phyloP scores from a whole-genome alignment of 2,797 vertebrate genomes.

The Paguma larvata region DNA sequence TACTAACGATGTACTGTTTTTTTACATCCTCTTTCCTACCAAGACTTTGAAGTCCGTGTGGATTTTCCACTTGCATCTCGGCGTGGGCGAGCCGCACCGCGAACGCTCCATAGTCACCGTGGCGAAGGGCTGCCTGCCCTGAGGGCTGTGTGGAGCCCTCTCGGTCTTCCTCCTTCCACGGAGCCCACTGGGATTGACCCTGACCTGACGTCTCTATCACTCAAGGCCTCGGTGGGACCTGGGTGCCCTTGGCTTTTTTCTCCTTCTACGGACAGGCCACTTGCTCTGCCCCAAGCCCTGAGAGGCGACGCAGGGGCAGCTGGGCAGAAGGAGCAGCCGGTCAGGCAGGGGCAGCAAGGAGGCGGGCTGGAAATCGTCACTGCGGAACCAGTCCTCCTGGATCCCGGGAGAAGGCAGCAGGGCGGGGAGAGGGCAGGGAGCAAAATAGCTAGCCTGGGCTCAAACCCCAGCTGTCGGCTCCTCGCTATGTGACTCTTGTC shows the following conservation, averaged over 20 bases:
- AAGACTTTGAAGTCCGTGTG: neutral
- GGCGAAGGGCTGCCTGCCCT: neutral
- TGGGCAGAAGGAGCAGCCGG: neutral
- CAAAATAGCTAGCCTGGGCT: neutral
- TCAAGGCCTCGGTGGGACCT: neutral
- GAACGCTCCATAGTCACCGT: neutral
- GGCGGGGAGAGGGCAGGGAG: accelerated
- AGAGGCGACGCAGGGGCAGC: neutral
- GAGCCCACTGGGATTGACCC: neutral
- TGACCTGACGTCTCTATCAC: neutral
- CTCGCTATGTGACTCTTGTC: neutral
- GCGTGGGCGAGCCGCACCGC: neutral
- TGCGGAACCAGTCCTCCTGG: too few species aligned
- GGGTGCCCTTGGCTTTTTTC: neutral
- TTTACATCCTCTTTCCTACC: neutral
- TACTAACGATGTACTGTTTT: neutral
- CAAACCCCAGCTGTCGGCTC: neutral
- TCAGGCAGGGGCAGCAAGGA: neutral
- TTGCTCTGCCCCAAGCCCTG: neutral
- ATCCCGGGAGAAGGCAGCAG: neutral
- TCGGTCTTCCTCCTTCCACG: neutral
- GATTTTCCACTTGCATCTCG: neutral
- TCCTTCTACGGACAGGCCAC: neutral
- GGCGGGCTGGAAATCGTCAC: too few species aligned
- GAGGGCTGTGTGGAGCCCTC: accelerated